Conservation (phyloP, 1,140 invertebrate species). For the Glossosoma conforme region DNA sequence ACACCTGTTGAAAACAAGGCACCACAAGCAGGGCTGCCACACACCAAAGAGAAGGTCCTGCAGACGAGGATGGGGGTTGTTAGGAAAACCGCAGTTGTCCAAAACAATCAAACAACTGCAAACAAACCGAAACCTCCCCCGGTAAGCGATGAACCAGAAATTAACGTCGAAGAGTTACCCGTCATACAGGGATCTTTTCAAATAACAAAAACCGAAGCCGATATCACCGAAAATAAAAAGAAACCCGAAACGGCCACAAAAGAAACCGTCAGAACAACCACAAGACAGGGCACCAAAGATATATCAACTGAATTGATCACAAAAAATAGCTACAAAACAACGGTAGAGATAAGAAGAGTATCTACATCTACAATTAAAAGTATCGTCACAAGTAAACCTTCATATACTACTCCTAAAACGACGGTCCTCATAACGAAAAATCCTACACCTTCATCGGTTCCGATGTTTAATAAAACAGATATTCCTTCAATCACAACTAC, state of each 20-base stretch:
- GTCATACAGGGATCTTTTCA: conserved; percentile 57
- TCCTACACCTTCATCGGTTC: conserved; percentile 17
- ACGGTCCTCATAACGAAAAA: conserved; percentile 34
- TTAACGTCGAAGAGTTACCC: conserved; percentile 51
- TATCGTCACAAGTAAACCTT: conserved; percentile 28
- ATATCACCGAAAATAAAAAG: conserved; percentile 56
- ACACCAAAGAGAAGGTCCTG: conserved; percentile 42
- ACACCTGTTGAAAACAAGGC: conserved; percentile 42
- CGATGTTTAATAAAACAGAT: neutral
- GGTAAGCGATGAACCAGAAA: conserved; percentile 47
- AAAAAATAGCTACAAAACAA: conserved; percentile 33
- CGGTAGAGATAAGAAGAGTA: conserved; percentile 28
- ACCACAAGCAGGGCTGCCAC: conserved; percentile 34
- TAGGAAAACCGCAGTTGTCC: conserved; percentile 48
- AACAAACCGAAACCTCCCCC: conserved; percentile 36
- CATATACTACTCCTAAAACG: conserved; percentile 36
- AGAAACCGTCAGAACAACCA: conserved; percentile 35
- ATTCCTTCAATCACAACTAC: neutral
- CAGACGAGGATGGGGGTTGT: conserved; percentile 49
- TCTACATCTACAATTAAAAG: conserved; percentile 31
- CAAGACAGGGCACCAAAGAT: conserved; percentile 37
- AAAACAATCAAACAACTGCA: conserved; percentile 35
- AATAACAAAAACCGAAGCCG: conserved; percentile 57
- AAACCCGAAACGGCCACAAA: conserved; percentile 36
- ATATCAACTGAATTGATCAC: conserved; percentile 45